Evolutionary conservation across 2,888 invertebrate species (phyloP), one percentile per base, ranked within the genome.

Genomic region (Eupithecia insigniata): DNA sequence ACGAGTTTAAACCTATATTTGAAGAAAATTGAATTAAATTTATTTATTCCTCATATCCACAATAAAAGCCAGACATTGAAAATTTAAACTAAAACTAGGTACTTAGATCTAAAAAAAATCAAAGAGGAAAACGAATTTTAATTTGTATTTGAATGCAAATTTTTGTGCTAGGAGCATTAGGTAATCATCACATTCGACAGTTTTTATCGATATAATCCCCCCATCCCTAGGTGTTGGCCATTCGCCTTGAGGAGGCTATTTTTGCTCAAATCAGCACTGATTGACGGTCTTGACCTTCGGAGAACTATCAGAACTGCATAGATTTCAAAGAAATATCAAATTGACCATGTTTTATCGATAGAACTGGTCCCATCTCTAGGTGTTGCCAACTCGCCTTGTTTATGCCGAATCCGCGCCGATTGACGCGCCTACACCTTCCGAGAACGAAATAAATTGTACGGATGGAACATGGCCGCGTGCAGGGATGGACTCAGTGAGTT

Each of bases 361-460:
- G 55, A 71, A 71, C 58, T 26, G 28, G 66, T 58, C 65, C 67
- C 67, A 32, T 22, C 32, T 58, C 71, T 65, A 60, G 30, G 64
- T 14, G 60, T 18, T 69, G 67, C 55, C 69, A 72, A 70, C 71
- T 66, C 55, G 69, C 70, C 66, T 72, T 76, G 76, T 74, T 76
- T 76, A 69, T 76, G 71, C 74, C 46, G 69, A 55, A 55, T 55
- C 55, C 73, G 70, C 67, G 60, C 39, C 75, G 76, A 78, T 74
- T 75, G 78, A 78, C 73, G 75, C 75, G 69, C 76, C 73, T 73
- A 69, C 73, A 77, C 72, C 75, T 76, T 73, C 51, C n/a, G 55
- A 72, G 71, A 76, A 73, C 74, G 72, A 77, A 79, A 79, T 79
- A 79, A 79, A 77, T 79, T 77, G 77, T 73, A 76, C 66, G 74